phyloP scores from a whole-genome alignment of 2,888 invertebrate species.

The Oscheius myriophilus region DNA sequence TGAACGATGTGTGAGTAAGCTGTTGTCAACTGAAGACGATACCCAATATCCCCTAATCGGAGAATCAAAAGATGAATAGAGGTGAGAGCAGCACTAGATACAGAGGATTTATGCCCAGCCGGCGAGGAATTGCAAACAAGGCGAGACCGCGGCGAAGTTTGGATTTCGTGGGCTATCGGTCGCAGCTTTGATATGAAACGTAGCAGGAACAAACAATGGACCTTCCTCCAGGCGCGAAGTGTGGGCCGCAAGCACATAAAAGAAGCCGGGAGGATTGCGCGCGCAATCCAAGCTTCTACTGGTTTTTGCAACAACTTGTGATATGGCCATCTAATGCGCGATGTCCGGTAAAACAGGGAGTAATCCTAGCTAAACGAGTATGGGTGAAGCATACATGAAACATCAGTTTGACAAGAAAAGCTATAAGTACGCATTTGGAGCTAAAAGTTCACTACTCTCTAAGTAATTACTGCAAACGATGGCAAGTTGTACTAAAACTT shows the following conservation, averaged over 20 bases:
- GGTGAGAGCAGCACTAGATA: slow-evolving; percentile 20
- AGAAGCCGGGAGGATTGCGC: neutral
- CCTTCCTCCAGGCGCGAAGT: slow-evolving; percentile 23
- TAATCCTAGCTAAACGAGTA: neutral
- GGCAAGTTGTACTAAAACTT: too few species aligned
- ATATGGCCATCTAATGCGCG: too few species aligned
- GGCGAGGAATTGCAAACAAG: slow-evolving; percentile 23
- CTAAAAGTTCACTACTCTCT: too few species aligned
- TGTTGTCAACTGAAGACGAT: too few species aligned
- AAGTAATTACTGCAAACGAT: too few species aligned
- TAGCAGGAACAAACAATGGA: slow-evolving; percentile 26
- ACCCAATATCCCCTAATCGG: too few species aligned
- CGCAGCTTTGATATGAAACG: slow-evolving; percentile 29
- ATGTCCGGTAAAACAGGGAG: too few species aligned
- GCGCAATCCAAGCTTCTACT: too few species aligned
- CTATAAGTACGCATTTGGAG: too few species aligned
- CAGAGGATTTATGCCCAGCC: slow-evolving; percentile 29
- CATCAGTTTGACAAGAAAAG: too few species aligned
- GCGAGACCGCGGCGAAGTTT: slow-evolving; percentile 9
- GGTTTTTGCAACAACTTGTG: too few species aligned
- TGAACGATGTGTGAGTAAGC: too few species aligned
- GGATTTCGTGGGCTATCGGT: slow-evolving; percentile 31
- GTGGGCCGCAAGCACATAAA: slow-evolving; percentile 8
- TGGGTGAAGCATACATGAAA: neutral
- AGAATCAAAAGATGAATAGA: slow-evolving; percentile 21